Evolutionary conservation across 2,888 invertebrate species (phyloP), one percentile per base, ranked within the genome.

Genomic region (Tetanocera ferruginea): DNA sequence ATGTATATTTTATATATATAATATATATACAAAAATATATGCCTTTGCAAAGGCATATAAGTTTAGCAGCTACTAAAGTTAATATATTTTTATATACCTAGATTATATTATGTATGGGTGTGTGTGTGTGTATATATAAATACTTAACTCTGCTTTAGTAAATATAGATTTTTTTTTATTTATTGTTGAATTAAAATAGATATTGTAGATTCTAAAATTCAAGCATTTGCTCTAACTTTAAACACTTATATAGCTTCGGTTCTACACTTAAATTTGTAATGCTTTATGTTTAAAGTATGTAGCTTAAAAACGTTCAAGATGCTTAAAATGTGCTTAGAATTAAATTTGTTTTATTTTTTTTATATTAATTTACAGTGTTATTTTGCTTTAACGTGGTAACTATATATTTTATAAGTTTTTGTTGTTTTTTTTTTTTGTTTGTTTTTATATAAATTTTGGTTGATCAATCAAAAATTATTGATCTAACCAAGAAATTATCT

Each of bases 161-260:
- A 80, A 80, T 78, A 76, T 80, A 81, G 19, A 19, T 71, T n/a
- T 67, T 23, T 78, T 37, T 76, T 67, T 74, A 19, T 23, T 67
- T 76, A 76, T 66, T 43, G 43, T 51, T 76, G 55, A 60, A 67
- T 66, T 78, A 77, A 80, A 80, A 80, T 76, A 80, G 78, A 78
- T 78, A 23, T 80, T 78, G 75, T 43, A 78, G 78, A 78, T 79
- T 79, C 76, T 78, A 78, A 71, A 76, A 78, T 74, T 74, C 57
- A 81, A 80, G 78, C 78, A 78, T 76, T 80, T 72, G 19, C 70
- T 37, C 79, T 78, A 75, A 77, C 77, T 78, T 79, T 78, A 79
- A 79, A 78, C 80, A 80, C 77, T 77, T 79, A 66, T 43, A 43
- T 43, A 43, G 43, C 52, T 31, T 77, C 64, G 76, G 25, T 76